Evolutionary conservation across 1,140 invertebrate genomes (phyloP).

Genomic region (Carcinoscorpius rotundicauda): DNA sequence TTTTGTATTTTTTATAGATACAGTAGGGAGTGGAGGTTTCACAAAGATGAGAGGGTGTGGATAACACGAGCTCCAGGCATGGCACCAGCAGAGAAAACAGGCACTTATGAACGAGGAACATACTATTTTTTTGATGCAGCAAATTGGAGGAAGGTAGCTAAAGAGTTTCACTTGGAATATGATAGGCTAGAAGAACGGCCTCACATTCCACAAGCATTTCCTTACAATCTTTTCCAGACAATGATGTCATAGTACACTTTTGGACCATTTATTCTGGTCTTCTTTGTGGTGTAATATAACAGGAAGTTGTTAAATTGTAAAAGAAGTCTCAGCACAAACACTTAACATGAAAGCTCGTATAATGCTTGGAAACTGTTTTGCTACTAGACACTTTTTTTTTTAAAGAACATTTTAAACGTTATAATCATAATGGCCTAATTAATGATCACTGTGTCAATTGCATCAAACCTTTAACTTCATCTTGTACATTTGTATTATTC

Average conservation of each 20-base stretch:
- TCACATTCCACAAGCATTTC: conserved; percentile 12
- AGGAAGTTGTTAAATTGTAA: too few species aligned
- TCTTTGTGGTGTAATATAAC: too few species aligned
- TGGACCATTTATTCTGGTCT: too few species aligned
- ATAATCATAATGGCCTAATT: too few species aligned
- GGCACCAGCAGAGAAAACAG: conserved; percentile 82
- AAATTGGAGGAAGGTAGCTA: conserved; percentile 82
- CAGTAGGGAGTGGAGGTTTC: conserved; percentile 96
- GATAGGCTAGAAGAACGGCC: conserved; percentile 90
- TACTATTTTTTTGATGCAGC: conserved; percentile 97
- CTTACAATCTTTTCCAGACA: conserved; percentile 6
- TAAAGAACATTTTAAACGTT: too few species aligned
- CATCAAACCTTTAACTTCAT: too few species aligned
- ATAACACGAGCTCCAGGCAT: conserved; percentile 92
- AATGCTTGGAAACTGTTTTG: too few species aligned
- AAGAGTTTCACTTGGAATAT: conserved; percentile 95
- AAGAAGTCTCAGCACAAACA: too few species aligned
- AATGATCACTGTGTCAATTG: too few species aligned
- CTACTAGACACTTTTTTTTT: too few species aligned
- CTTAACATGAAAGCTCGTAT: too few species aligned
- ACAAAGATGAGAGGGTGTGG: conserved; percentile 98
- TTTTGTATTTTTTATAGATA: conserved; percentile 45
- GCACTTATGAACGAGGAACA: conserved; percentile 89
- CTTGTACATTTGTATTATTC: too few species aligned
- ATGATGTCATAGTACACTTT: conserved; percentile 1